Evolutionary conservation across 2,797 vertebrate genomes (phyloP), one percentile per base, ranked within the genome.

Genomic region (Sebastes diaconus): DNA sequence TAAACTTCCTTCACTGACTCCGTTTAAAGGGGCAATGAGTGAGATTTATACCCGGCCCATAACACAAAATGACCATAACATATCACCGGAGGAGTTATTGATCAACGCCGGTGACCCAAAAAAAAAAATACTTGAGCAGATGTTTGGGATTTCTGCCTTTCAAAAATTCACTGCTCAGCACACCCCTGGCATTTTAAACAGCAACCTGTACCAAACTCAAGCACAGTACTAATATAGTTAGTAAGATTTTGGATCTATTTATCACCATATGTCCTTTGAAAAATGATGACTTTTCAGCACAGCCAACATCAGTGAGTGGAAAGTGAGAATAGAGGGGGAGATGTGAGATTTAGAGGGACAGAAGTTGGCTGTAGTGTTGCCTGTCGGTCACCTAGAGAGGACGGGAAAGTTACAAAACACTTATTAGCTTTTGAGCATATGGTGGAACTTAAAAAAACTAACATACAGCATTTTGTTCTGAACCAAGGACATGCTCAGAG

Each of bases 61-160:
- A 87, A 84, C 72, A 64, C 73, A 76, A 82, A 90, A 89, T 85
- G 80, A 79, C 86, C 77, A 36, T 69, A 84, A 80, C 81, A 84
- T 77, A 80, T 84, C 55, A 87, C 73, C 24, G 1, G 60, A 13
- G 14, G 75, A 64, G 73, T 81, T 85, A 87, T 79, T 81, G 86
- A 87, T 88, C 82, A 84, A 63, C 10, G 24, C 14, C 76, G 16
- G 57, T 73, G 77, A 84, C 89, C 79, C 64, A 29, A 75, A 81
- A 76, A 29, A 27, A 81, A 76, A 13, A 22, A 55, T 69, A 73
- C 77, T 42, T 42, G 18, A 75, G 75, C 72, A 75, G 68, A 69
- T 75, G 77, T 86, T 84, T 77, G 50, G 57, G 20, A 52, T 76
- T 57, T 67, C 59, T 55, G 27, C 16, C 77, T 76, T 58, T 63